Conservation (phyloP, 2,888 invertebrate species). For the Brachyptera risi region DNA sequence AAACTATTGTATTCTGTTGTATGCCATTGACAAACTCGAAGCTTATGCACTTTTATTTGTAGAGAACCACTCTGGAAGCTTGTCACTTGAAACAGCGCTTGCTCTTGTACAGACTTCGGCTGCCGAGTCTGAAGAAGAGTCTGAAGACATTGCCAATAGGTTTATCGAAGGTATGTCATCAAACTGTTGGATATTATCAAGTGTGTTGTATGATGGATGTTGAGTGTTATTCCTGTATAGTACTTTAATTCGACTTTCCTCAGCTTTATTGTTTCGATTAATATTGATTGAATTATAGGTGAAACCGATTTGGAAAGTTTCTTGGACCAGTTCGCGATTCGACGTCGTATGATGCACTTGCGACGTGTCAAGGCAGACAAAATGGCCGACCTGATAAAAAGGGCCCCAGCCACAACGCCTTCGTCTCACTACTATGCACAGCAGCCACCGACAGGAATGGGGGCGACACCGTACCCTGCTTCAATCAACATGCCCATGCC, state of each 20-base stretch:
- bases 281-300: no score
- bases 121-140: slow-evolving; percentile 89
- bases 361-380: slow-evolving; percentile 92
- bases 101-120: slow-evolving; percentile 88
- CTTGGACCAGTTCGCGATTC: slow-evolving; percentile 73
- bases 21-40: no score
- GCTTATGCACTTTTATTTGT: no score
- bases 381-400: slow-evolving; percentile 54
- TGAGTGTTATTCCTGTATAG: no score
- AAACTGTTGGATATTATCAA: no score
- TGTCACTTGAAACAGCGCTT: slow-evolving; percentile 79
- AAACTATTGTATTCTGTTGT: no score
- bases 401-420: slow-evolving; percentile 44
- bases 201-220: no score
- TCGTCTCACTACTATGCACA: slow-evolving; percentile 31
- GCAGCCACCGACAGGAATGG: slow-evolving; percentile 44
- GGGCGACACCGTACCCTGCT: slow-evolving; percentile 61
- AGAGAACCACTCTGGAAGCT: no score
- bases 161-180: slow-evolving; percentile 78
- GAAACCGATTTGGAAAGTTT: slow-evolving; percentile 74
- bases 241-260: no score
- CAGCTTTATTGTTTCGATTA: no score
- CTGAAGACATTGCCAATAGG: slow-evolving; percentile 76
- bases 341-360: slow-evolving; percentile 71
- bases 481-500: slow-evolving; percentile 77